Percentiles rank a stretch among this genome's conserved stretches.
Conservation (phyloP, 1,140 invertebrate genomes). For the Philotrypesis tridentata region DNA sequence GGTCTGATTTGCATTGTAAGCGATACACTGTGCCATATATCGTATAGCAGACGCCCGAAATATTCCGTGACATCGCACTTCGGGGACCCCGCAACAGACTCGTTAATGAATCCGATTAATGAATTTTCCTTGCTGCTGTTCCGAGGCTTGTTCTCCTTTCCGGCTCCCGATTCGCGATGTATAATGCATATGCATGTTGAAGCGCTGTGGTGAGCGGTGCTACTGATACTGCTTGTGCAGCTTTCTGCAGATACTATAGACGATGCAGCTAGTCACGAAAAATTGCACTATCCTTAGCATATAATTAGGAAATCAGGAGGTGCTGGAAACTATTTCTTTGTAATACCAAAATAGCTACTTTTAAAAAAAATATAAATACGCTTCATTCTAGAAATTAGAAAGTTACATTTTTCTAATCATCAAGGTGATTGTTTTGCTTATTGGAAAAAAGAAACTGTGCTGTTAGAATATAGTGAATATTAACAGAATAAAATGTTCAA, state of each 20-base stretch:
- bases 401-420: too few species aligned
- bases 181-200: slow-evolving; percentile 25
- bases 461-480: too few species aligned
- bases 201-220: background rate
- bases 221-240: background rate
- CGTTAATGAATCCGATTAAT: slow-evolving; percentile 51
- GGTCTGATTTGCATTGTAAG: slow-evolving; percentile 50
- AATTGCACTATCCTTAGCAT: background rate
- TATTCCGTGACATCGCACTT: slow-evolving; percentile 43
- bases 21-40: slow-evolving; percentile 14
- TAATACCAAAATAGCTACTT: too few species aligned
- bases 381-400: too few species aligned
- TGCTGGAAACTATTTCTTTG: too few species aligned
- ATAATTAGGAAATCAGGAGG: background rate
- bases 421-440: too few species aligned
- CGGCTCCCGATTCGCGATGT: background rate
- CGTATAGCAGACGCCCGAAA: slow-evolving; percentile 20
- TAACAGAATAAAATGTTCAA: too few species aligned
- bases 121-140: slow-evolving; percentile 34
- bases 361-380: too few species aligned
- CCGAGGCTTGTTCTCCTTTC: background rate
- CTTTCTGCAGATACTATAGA: background rate
- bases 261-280: background rate
- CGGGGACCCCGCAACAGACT: slow-evolving; percentile 29
- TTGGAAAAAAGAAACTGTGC: too few species aligned